A percentile compares a stretch with the other conserved stretches of the same genome.
phyloP scores from a whole-genome alignment of 2,113 vertebrate genomes.

The Pavo muticus region DNA sequence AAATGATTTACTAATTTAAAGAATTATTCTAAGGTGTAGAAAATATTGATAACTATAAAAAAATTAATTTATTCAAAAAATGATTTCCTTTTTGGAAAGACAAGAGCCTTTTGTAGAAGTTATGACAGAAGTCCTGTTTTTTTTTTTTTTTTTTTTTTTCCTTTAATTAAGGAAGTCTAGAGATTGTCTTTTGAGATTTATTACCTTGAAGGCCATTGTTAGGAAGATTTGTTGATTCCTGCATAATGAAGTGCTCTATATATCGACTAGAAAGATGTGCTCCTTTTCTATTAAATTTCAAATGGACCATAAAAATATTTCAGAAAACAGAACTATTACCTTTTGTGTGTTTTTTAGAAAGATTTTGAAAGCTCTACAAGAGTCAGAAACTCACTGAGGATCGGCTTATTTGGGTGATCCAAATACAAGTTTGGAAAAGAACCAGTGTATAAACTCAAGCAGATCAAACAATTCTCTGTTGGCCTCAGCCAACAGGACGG shows the following conservation, averaged over 20 bases:
- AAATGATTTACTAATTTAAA: not conserved
- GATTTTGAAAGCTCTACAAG: not conserved
- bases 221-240: not conserved
- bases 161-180: not conserved
- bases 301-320: not conserved
- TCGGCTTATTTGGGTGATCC: not conserved
- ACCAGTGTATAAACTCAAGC: not conserved
- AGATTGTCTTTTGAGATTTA: not conserved
- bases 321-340: not conserved
- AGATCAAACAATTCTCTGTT: not conserved
- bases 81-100: not conserved
- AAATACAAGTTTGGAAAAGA: not conserved
- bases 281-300: not conserved
- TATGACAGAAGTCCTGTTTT: not conserved
- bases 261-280: not conserved
- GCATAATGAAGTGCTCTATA: not conserved
- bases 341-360: not conserved
- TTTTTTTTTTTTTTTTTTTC: not conserved
- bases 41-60: not conserved
- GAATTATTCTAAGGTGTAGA: not conserved
- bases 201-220: not conserved
- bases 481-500: no score
- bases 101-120: not conserved
- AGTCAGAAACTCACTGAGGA: not conserved
- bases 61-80: not conserved